A percentile compares a stretch with the other conserved stretches of the same genome.
Conservation (phyloP, 2,113 vertebrate genomes). For the Bothrops jararaca region DNA sequence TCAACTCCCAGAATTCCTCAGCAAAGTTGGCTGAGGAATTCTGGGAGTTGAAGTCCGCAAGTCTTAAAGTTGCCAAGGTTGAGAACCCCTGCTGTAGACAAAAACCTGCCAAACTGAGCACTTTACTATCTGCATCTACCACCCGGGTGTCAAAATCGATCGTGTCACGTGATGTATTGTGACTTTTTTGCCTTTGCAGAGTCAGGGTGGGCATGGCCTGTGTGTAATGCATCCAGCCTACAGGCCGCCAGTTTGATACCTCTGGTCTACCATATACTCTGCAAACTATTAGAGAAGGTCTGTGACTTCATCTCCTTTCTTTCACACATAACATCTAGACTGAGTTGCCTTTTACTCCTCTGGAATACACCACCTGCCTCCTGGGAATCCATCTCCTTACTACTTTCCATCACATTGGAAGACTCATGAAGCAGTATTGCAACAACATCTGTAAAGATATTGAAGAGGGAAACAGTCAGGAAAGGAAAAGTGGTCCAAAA, state of each 20-base stretch:
- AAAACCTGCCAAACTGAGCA: not conserved
- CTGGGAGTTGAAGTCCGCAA: no score
- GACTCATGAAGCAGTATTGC: not conserved
- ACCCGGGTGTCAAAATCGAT: no score
- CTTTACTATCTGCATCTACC: not conserved
- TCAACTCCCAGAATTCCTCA: no score
- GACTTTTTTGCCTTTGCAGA: no score
- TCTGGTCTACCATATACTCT: not conserved
- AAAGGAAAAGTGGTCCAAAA: not conserved
- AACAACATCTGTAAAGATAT: not conserved
- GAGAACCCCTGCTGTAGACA: no score
- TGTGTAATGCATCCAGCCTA: no score
- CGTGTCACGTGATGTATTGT: no score
- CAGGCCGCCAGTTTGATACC: no score
- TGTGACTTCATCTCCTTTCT: not conserved
- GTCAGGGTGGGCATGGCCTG: no score
- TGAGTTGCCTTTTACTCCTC: not conserved
- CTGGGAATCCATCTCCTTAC: not conserved
- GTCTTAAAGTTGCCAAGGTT: no score
- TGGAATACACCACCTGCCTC: not conserved
- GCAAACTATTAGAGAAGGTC: not conserved
- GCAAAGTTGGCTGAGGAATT: no score
- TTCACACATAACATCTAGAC: not conserved
- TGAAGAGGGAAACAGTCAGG: not conserved
- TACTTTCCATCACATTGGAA: not conserved